Evolutionary conservation across 2,888 invertebrate genomes (phyloP).

Genomic region (Orthosia gracilis): DNA sequence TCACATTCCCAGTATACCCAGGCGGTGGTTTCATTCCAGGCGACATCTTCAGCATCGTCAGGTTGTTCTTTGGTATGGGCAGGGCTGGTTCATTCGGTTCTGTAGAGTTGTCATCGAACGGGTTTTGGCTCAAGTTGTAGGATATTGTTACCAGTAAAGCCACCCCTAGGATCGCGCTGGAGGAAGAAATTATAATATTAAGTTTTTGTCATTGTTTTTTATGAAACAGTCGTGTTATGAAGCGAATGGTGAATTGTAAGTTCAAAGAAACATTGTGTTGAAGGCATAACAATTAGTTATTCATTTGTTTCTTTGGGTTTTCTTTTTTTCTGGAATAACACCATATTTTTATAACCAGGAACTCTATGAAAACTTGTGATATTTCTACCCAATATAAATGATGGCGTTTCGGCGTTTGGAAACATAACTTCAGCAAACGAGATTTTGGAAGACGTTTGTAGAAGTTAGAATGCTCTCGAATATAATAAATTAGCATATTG

Average conservation of each 20-base stretch:
- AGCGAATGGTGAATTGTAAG: too few relatives aligned
- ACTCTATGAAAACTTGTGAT: too few relatives aligned
- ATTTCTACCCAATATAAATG: not conserved
- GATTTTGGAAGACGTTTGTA: not conserved
- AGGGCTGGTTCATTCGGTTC: slow-evolving; percentile 26
- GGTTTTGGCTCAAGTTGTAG: slow-evolving; percentile 82
- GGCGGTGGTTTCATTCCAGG: slow-evolving; percentile 43
- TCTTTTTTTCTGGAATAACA: too few relatives aligned
- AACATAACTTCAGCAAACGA: not conserved
- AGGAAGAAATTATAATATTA: slow-evolving; percentile 23
- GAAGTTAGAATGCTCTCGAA: slow-evolving; percentile 4
- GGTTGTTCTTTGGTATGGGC: slow-evolving; percentile 45
- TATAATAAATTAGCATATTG: not conserved
- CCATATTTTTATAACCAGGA: too few relatives aligned
- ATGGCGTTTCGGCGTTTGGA: not conserved
- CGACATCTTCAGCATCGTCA: slow-evolving; percentile 52
- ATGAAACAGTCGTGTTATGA: too few relatives aligned
- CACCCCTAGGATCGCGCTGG: slow-evolving; percentile 89
- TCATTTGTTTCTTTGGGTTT: too few relatives aligned
- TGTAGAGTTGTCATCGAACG: slow-evolving; percentile 68
- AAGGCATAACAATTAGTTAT: too few relatives aligned
- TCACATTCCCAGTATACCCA: slow-evolving; percentile 29
- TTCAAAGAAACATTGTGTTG: too few relatives aligned
- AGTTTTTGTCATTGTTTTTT: too few relatives aligned
- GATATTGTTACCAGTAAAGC: slow-evolving; percentile 90